These are phyloP conservation scores for Nomada ferruginata DNA, from an alignment of 2,888 invertebrate species.

Conservation along the genomic window DNA sequence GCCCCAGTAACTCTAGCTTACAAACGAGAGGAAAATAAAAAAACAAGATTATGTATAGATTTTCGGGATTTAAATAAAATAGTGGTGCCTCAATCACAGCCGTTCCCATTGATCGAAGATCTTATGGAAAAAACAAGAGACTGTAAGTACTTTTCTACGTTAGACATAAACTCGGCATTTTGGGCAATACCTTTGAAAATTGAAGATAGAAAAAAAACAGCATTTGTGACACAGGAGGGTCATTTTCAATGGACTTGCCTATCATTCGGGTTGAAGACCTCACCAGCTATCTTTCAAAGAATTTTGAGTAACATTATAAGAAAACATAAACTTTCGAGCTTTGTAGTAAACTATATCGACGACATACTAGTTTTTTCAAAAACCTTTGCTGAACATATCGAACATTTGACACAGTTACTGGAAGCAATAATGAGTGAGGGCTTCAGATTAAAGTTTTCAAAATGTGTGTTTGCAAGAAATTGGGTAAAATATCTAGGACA, in stretches of 20 bases:
- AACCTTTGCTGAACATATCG: slow-evolving; percentile 29
- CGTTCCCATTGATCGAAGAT: slow-evolving; percentile 28
- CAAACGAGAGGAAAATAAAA: slow-evolving; percentile 67
- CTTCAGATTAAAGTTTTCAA: slow-evolving; percentile 33
- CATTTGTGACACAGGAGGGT: too few species aligned
- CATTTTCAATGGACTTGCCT: not conserved
- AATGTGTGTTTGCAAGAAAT: slow-evolving; percentile 24
- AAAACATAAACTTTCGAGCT: slow-evolving; percentile 37
- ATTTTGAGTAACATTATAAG: slow-evolving; percentile 35
- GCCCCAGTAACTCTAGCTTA: slow-evolving; percentile 61
- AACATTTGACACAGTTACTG: slow-evolving; percentile 17
- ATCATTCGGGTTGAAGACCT: slow-evolving; percentile 25
- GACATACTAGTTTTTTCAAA: slow-evolving; percentile 33
- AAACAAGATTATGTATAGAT: slow-evolving; percentile 65
- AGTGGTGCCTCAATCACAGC: slow-evolving; percentile 55
- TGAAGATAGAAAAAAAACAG: too few species aligned
- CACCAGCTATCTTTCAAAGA: slow-evolving; percentile 43
- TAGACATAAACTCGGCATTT: too few species aligned
- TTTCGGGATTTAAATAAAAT: slow-evolving; percentile 67
- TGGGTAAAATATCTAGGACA: slow-evolving; percentile 33
- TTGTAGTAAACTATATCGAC: slow-evolving; percentile 29
- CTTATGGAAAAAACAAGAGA: slow-evolving; percentile 23
- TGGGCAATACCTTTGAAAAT: too few species aligned
- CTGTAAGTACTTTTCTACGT: slow-evolving; percentile 5
- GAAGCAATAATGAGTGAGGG: slow-evolving; percentile 29